Evolutionary conservation across 2,888 invertebrate genomes (phyloP).

Genomic region (Helicoverpa assulta): DNA sequence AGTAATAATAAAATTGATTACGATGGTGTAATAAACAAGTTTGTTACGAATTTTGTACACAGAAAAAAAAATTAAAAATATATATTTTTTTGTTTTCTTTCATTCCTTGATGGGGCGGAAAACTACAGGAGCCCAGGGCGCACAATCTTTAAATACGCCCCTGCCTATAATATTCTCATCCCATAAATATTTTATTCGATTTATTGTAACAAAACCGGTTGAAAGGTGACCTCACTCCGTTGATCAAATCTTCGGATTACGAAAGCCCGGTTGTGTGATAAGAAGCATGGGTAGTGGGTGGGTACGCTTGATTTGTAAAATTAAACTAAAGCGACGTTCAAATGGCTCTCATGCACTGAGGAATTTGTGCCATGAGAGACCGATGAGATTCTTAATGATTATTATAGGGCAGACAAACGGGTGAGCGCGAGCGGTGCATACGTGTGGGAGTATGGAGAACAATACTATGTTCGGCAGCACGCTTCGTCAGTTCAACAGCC

Average conservation of each 20-base stretch:
- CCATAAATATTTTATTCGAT: conserved; percentile 62
- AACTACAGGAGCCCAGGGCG: too few relatives aligned
- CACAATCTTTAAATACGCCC: too few relatives aligned
- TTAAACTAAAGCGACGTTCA: conserved; percentile 22
- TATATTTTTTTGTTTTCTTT: too few relatives aligned
- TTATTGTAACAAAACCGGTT: conserved; percentile 77
- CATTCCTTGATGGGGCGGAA: too few relatives aligned
- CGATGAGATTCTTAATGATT: conserved; percentile 63
- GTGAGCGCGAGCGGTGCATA: conserved; percentile 56
- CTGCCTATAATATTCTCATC: conserved; percentile 58
- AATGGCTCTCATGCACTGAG: conserved; percentile 2
- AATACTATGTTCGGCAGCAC: conserved; percentile 68
- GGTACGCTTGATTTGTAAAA: conserved; percentile 2
- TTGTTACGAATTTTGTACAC: too few relatives aligned
- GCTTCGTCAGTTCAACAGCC: conserved; percentile 82
- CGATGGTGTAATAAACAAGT: too few relatives aligned
- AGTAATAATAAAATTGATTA: too few relatives aligned
- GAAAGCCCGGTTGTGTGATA: conserved; percentile 49
- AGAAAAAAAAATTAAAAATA: too few relatives aligned
- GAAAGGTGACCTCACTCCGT: conserved; percentile 82
- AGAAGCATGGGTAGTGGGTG: not conserved
- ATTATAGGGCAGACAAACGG: conserved; percentile 48
- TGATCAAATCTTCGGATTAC: conserved; percentile 69
- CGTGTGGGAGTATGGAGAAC: conserved; percentile 78
- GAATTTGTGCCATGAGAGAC: conserved; percentile 57